These are phyloP conservation scores for Sebastes melanostomus DNA, from an alignment of 2,797 vertebrate genomes.

Conservation along the genomic window DNA sequence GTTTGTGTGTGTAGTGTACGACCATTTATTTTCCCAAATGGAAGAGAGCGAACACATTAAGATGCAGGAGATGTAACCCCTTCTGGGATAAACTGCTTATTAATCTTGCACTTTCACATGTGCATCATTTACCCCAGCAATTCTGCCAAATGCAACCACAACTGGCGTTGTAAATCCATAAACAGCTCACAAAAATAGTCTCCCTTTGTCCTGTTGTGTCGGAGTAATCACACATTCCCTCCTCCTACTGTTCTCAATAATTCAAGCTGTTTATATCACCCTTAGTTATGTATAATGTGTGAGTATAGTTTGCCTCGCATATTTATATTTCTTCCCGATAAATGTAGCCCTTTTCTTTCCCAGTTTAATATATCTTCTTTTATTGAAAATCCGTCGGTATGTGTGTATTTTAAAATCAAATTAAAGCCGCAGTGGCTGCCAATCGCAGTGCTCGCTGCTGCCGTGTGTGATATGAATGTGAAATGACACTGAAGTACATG, in stretches of 20 bases:
- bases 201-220: conserved; percentile 50
- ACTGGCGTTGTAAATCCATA: conserved; percentile 56
- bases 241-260: conserved; percentile 43
- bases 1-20: neutral
- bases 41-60: conserved; percentile 38
- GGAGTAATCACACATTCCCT: conserved; percentile 40
- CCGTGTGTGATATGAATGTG: conserved; percentile 54
- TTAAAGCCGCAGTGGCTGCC: conserved; percentile 12
- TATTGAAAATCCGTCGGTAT: neutral
- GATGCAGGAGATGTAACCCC: conserved; percentile 48
- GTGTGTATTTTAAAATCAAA: conserved; percentile 41
- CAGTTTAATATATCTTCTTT: neutral
- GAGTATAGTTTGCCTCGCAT: conserved; percentile 3
- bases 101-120: conserved; percentile 67
- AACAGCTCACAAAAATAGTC: conserved; percentile 48
- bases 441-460: conserved; percentile 4
- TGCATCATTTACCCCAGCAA: conserved; percentile 64
- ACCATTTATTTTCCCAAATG: conserved; percentile 15
- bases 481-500: conserved; percentile 32
- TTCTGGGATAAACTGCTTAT: conserved; percentile 63
- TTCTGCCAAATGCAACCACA: conserved; percentile 52
- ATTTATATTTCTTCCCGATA: conserved; percentile 21
- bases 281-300: conserved; percentile 20
- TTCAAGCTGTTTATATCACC: conserved; percentile 41
- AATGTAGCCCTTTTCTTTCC: neutral